Evolutionary conservation across 2,113 vertebrate genomes (phyloP), one percentile per base, ranked within the genome.

Genomic region (Podiceps cristatus): DNA sequence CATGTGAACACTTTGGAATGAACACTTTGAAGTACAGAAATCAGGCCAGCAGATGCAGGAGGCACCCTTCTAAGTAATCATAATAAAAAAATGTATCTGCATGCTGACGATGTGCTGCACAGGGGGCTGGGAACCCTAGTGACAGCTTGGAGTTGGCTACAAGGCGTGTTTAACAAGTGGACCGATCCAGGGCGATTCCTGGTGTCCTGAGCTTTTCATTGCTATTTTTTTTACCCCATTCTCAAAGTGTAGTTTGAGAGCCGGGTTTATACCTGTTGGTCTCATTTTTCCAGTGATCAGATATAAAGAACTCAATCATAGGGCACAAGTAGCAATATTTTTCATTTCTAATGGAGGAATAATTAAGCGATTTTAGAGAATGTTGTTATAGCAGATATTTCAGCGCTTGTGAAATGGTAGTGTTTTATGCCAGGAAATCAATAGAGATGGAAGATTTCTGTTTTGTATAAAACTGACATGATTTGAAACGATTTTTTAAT

Each of bases 401-500:
- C 66, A 75, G 53, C 33, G 25, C 37, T 60, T 78, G 16, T 60
- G 35, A 81, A 87, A 68, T 44, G 4, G 23, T 74, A 27, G 18
- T n/a, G 15, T 4, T 91, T 86, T 86, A 44, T 63, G 44, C 11
- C 68, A 85, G 71, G 27, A 91, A 84, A 90, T 91, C 37, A 73
- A 20, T 11, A 84, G 74, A 79, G 50, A 62, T 23, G 18, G 6
- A 59, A 10, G 7, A 59, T 58, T 84, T 86, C 11, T 71, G 25
- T 62, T 93, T 76, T 80, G 8, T 74, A 56, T 50, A 74, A 95
- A 87, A 58, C 45, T 59, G 64, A 63, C 62, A 29, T 47, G 50
- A 90, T 74, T 86, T 81, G 58, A 90, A 96, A 91, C 29, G 13
- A 58, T 82, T 95, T 91, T 18, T 24, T 12, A 55, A 92, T 86